Conservation (phyloP, 2,888 invertebrate species). For the Gnatocerus cornutus region DNA sequence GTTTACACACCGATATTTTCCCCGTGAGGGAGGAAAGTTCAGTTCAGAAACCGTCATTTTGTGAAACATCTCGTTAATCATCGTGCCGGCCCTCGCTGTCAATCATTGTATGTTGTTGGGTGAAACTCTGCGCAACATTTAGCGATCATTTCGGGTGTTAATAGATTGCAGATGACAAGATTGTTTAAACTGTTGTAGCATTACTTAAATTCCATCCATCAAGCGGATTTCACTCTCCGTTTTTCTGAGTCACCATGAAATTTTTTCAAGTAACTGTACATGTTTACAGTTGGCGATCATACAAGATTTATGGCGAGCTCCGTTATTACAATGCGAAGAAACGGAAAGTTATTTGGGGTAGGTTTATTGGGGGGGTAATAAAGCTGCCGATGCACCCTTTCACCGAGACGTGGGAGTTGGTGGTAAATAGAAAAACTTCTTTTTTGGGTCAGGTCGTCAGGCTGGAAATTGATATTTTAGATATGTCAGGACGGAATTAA, state of each 20-base stretch:
- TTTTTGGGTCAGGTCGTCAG: slow-evolving; percentile 22
- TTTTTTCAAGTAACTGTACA: slow-evolving; percentile 33
- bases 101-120: slow-evolving; percentile 65
- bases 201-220: slow-evolving; percentile 10
- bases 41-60: slow-evolving; percentile 70
- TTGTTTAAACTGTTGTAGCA: slow-evolving; percentile 31
- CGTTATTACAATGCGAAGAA: slow-evolving; percentile 22
- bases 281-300: slow-evolving; percentile 33
- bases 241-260: slow-evolving; percentile 33
- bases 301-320: slow-evolving; percentile 34
- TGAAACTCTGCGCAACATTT: slow-evolving; percentile 61
- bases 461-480: slow-evolving; percentile 46
- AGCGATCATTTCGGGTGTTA: slow-evolving; percentile 60
- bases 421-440: not conserved
- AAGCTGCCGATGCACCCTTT: slow-evolving; percentile 18
- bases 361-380: slow-evolving; percentile 13
- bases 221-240: slow-evolving; percentile 14
- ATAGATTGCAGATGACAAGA: slow-evolving; percentile 49
- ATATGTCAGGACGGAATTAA: slow-evolving; percentile 49
- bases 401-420: not conserved
- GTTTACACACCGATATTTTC: slow-evolving; percentile 56
- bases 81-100: slow-evolving; percentile 69
- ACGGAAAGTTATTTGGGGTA: slow-evolving; percentile 32
- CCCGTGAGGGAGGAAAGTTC: slow-evolving; percentile 62
- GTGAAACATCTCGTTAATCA: slow-evolving; percentile 71